These are phyloP conservation scores for Masnerella sp. DNA, from an alignment of 2,888 invertebrate species.

Conservation along the genomic window DNA sequence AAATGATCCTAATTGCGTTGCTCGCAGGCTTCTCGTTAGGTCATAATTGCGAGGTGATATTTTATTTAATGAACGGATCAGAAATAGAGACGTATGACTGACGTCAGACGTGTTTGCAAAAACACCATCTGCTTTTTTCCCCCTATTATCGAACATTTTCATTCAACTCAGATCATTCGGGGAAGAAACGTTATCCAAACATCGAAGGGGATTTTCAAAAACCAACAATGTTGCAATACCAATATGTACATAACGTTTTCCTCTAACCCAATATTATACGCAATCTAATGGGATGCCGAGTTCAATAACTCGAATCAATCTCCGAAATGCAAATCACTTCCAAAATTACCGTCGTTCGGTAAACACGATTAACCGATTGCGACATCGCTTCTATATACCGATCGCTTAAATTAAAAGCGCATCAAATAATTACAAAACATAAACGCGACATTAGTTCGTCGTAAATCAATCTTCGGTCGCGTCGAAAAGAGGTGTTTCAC, in stretches of 20 bases:
- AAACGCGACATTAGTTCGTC: conserved; percentile 18
- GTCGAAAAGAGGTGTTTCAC: conserved; percentile 3
- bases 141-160: too few relatives aligned
- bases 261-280: conserved; percentile 13
- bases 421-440: conserved; percentile 34
- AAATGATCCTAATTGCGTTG: conserved; percentile 47
- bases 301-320: conserved; percentile 53
- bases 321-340: conserved; percentile 51
- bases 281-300: conserved; percentile 28
- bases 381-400: neutral
- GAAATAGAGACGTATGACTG: conserved; percentile 10
- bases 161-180: too few relatives aligned
- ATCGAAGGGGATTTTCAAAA: conserved; percentile 33
- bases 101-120: conserved; percentile 3
- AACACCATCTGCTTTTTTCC: neutral
- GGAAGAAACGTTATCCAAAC: neutral
- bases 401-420: conserved; percentile 33
- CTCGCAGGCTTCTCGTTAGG: conserved; percentile 35
- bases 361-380: conserved; percentile 22
- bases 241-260: conserved; percentile 46
- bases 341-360: conserved; percentile 33
- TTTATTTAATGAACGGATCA: conserved; percentile 32
- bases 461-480: conserved; percentile 23
- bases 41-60: conserved; percentile 42
- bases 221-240: conserved; percentile 36